Conservation (phyloP, 2,797 vertebrate species). For the Pseudomugil gertrudae region DNA sequence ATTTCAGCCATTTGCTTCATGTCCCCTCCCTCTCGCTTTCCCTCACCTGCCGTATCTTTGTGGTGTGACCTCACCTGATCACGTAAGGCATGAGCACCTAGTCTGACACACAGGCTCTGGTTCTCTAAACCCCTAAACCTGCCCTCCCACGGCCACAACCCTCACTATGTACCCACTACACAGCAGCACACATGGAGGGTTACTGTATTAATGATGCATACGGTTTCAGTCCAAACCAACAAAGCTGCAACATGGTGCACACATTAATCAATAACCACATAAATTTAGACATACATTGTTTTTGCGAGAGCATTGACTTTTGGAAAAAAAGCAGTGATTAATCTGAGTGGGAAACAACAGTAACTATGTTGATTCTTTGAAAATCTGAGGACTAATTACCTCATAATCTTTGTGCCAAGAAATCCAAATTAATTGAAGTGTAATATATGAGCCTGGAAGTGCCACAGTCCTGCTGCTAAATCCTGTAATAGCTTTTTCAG, state of each 20-base stretch:
- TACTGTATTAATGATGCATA: too few relatives aligned
- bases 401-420: constrained; percentile 3
- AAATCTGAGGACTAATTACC: not conserved
- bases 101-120: constrained; percentile 39
- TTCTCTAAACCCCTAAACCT: constrained; percentile 28
- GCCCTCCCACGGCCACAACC: constrained; percentile 22
- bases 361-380: not conserved
- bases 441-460: not conserved
- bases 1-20: constrained; percentile 29
- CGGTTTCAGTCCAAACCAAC: constrained; percentile 8
- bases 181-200: constrained; percentile 1
- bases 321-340: not conserved
- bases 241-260: not conserved
- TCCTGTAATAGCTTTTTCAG: not conserved
- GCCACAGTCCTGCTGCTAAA: not conserved
- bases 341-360: constrained; percentile 3
- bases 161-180: not conserved
- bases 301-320: constrained; percentile 11
- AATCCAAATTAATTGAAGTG: not conserved
- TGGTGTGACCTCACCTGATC: constrained; percentile 65
- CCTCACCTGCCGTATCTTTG: constrained; percentile 53
- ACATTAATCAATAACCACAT: not conserved
- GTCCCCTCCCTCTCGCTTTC: constrained; percentile 21
- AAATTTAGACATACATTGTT: not conserved
- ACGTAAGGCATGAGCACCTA: constrained; percentile 67